Conservation (phyloP, 1,140 invertebrate genomes). For the Cotesia glomerata region DNA sequence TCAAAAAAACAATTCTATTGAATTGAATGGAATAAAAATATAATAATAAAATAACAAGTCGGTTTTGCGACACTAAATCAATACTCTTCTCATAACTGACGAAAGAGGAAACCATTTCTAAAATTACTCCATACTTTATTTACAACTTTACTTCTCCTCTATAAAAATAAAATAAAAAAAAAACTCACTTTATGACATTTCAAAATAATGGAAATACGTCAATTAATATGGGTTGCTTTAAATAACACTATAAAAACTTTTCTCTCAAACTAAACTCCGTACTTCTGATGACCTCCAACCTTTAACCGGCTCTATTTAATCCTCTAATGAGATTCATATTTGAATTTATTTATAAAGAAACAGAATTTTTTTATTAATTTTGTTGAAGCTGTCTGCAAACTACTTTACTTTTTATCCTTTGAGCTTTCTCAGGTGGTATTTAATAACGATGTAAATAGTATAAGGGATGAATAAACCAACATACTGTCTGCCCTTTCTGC, state of each 20-base stretch:
- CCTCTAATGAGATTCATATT: background rate
- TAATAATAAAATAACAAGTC: background rate
- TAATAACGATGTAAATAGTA: conserved; percentile 2
- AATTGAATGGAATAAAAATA: background rate
- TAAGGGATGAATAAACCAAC: conserved; percentile 6
- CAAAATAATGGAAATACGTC: too few species aligned
- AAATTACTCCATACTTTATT: background rate
- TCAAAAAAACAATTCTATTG: background rate
- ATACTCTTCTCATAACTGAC: background rate
- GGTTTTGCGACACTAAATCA: conserved; percentile 3
- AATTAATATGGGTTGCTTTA: background rate
- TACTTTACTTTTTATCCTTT: background rate
- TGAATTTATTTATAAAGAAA: background rate
- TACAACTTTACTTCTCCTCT: background rate
- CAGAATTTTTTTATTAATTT: background rate
- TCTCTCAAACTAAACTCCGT: background rate
- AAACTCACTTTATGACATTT: background rate
- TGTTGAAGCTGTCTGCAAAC: background rate
- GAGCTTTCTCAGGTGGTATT: background rate
- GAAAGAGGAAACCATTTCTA: background rate
- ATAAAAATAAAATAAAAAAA: background rate
- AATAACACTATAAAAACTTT: background rate
- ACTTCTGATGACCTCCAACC: background rate
- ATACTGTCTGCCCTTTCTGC: conserved; percentile 23
- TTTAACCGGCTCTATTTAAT: background rate